Evolutionary conservation across 2,888 invertebrate genomes (phyloP), one percentile per base, ranked within the genome.

Genomic region (Uloborus plumipes): DNA sequence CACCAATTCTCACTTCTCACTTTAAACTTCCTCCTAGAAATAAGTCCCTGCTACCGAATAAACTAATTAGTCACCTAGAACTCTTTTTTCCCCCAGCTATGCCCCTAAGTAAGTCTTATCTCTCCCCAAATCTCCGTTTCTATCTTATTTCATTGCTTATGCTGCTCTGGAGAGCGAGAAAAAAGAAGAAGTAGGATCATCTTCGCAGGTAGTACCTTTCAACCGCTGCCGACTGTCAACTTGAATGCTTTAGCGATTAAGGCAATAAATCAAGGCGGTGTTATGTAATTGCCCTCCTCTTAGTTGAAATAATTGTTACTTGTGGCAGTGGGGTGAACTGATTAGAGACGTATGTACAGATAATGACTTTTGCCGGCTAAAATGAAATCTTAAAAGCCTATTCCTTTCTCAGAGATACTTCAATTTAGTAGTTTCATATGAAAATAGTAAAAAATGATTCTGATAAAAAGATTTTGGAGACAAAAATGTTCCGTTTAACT

Each of bases 261-360:
- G 58, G 80, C 61, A 55, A 69, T 74, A 80, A 80, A 80, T 80
- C 74, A 80, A 73, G 62, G 73, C 73, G 74, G 64, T 74, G 80
- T 74, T 74, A 39, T 62, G 62, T 74, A 73, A 80, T 80, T 80
- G 73, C 61, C 47, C 50, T 31, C 62, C 69, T 73, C 62, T 74
- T 73, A 67, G 47, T 61, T 49, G 55, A 49, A 53, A 69, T 74
- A 74, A 74, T 80, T 80, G 74, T 69, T 55, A 74, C 39, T 26
- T 51, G 18, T 53, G 62, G 66, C 71, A 47, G 53, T 58, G 64
- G 18, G 69, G 39, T 20, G n/a, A 62, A 47, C 72, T 79, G 53
- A 70, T 77, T 70, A 70, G 80, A 53, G 69, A 80, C 73, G 71
- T 47, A 51, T 69, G 31, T 47, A 55, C 22, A 70, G 71, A 69